Evolutionary conservation across 1,140 invertebrate species (phyloP).

Genomic region (Brachionus rotundiformis): DNA sequence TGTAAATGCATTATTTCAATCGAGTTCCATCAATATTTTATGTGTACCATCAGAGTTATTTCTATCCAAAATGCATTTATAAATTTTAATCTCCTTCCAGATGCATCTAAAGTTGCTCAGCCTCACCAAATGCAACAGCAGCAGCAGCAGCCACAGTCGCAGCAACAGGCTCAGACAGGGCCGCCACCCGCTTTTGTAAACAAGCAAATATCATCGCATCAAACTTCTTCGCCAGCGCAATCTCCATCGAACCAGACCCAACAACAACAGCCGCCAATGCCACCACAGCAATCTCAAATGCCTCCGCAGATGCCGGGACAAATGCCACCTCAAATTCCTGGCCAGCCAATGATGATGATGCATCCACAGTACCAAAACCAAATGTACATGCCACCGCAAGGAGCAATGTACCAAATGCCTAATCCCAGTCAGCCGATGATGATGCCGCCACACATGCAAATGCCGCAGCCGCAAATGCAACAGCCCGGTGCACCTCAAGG

Average conservation of each 20-base stretch:
- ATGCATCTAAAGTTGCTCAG: not conserved
- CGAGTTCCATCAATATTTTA: slow-evolving; percentile 39
- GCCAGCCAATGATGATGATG: slow-evolving; percentile 28
- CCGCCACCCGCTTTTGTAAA: not conserved
- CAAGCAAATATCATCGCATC: not conserved
- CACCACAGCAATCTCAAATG: not conserved
- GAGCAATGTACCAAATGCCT: slow-evolving; percentile 7
- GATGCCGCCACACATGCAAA: slow-evolving; percentile 30
- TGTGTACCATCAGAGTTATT: not conserved
- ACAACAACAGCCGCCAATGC: slow-evolving; percentile 3
- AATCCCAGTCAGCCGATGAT: slow-evolving; percentile 1
- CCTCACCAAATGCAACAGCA: not conserved
- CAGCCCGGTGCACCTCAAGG: not conserved
- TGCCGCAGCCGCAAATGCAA: not conserved
- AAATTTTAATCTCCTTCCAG: slow-evolving; percentile 43
- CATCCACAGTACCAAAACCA: slow-evolving; percentile 36
- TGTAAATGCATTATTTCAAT: slow-evolving; percentile 1
- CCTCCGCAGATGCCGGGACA: not conserved
- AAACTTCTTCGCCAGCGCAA: not conserved
- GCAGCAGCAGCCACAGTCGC: not conserved
- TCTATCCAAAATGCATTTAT: not conserved
- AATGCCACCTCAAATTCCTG: not conserved
- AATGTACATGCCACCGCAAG: slow-evolving; percentile 28
- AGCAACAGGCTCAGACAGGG: not conserved
- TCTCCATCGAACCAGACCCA: not conserved